Base-by-base conservation (phyloP, 2,113 vertebrate genomes). In the Saccopteryx bilineata region DNA sequence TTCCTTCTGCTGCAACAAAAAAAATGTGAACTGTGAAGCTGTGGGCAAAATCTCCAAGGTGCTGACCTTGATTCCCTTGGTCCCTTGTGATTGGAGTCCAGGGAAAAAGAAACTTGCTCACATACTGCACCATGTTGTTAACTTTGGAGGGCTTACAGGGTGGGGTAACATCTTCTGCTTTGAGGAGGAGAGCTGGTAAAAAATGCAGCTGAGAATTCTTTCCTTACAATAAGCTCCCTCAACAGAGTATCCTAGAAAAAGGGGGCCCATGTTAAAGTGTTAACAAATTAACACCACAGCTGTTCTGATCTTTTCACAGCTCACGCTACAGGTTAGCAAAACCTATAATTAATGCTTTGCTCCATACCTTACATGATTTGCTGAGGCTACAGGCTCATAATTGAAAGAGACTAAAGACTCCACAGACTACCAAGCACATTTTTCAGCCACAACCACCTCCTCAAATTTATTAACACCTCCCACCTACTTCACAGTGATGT, bases 391-490 rank as follows among this genome's bases (percentile, higher is more conserved):
- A 94, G 75, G 12, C 54, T 90, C 79, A 52, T 65, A 80, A 80
- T 78, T 82, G 46, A 58, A 52, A 86, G 89, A 95, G 31, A 91
- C 33, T 87, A 90, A 91, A 93, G 58, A 24, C 56, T 46, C 66
- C 17, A 21, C 2, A 66, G 69, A 71, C 2, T 7, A 50, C 11
- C 5, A 14, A 68, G 84, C 33, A 78, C 18, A 33, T 80, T 65
- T 78, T 85, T 28, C 69, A 82, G 28, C 82, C 65, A 74, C 13
- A 50, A 23, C 33, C n/a, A 58, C 60, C 76, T 85, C 87, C 58
- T 90, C 84, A 65, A 91, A 63, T 65, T 84, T 76, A 88, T 93
- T 79, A 82, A 66, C 95, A 93, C 83, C n/a, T 94, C 85, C 90
- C 26, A 87, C 52, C 39, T 84, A 46, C 54, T 2, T 52, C 93